These are phyloP conservation scores for Sardinella longiceps DNA, from an alignment of 2,797 vertebrate genomes.

Conservation along the genomic window DNA sequence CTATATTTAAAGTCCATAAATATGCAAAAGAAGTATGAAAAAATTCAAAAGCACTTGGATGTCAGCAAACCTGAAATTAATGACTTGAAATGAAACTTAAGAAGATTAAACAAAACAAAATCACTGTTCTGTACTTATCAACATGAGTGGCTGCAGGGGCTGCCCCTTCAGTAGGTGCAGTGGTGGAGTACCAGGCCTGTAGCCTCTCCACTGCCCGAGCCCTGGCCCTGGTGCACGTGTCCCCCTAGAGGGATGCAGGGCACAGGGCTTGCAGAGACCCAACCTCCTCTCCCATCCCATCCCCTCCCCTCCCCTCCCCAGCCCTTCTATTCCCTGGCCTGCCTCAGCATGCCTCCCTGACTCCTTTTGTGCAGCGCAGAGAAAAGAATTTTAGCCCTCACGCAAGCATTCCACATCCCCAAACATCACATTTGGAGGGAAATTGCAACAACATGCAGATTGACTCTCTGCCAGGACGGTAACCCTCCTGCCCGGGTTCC, in stretches of 20 bases:
- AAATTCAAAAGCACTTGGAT: background rate
- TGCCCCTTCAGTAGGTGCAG: background rate
- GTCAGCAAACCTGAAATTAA: background rate
- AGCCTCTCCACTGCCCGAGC: background rate
- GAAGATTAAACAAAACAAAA: background rate
- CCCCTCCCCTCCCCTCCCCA: no score
- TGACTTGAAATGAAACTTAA: background rate
- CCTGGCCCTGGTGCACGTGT: constrained; percentile 28
- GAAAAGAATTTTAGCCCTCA: constrained; percentile 70
- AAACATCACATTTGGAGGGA: constrained; percentile 74
- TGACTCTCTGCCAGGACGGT: constrained; percentile 75
- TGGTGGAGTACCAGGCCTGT: background rate
- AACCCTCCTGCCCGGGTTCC: constrained; percentile 56
- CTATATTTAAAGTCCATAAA: background rate
- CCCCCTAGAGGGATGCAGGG: constrained; percentile 42
- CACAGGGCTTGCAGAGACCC: constrained; percentile 64
- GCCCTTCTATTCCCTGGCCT: constrained; percentile 58
- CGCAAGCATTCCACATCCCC: constrained; percentile 72
- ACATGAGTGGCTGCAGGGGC: background rate
- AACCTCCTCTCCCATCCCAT: constrained; percentile 48
- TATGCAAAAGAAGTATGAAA: background rate
- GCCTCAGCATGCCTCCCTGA: constrained; percentile 75
- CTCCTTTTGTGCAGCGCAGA: constrained; percentile 75
- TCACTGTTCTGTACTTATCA: background rate
- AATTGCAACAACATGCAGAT: constrained; percentile 75